Evolutionary conservation across 2,113 vertebrate species (phyloP).

Genomic region (Oriolus oriolus): DNA sequence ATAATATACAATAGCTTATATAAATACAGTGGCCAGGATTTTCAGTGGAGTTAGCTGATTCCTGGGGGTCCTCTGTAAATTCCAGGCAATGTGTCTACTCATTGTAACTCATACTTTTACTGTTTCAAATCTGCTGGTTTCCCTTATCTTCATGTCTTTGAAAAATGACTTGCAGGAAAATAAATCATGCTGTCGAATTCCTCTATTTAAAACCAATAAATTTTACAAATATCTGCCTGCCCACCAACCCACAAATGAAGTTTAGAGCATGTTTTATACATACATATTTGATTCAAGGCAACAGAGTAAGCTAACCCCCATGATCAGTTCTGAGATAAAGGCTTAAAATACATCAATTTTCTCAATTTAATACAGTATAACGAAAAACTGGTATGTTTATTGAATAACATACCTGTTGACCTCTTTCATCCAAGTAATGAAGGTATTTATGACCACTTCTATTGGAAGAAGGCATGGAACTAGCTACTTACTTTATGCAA

Average conservation of each 20-base stretch:
- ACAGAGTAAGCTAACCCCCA: not conserved
- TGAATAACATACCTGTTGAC: not conserved
- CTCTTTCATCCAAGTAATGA: not conserved
- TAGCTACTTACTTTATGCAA: not conserved
- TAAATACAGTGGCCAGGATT: not conserved
- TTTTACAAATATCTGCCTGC: not conserved
- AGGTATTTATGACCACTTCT: not conserved
- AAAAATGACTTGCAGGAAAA: not conserved
- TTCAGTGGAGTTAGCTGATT: not conserved
- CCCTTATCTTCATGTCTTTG: not conserved
- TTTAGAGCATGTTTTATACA: not conserved
- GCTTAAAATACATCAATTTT: not conserved
- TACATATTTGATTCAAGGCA: not conserved
- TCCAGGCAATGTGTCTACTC: not conserved
- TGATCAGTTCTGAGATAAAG: not conserved
- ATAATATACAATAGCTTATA: not conserved
- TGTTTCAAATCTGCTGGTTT: not conserved
- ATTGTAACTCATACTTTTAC: not conserved
- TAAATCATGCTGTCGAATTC: not conserved
- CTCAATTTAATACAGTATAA: not conserved
- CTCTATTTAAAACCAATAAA: not conserved
- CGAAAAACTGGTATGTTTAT: not conserved
- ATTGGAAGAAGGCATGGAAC: not conserved
- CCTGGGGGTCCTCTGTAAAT: not conserved
- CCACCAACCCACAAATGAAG: not conserved